Evolutionary conservation across 2,113 vertebrate species (phyloP).

Genomic region (Tetrax tetrax): DNA sequence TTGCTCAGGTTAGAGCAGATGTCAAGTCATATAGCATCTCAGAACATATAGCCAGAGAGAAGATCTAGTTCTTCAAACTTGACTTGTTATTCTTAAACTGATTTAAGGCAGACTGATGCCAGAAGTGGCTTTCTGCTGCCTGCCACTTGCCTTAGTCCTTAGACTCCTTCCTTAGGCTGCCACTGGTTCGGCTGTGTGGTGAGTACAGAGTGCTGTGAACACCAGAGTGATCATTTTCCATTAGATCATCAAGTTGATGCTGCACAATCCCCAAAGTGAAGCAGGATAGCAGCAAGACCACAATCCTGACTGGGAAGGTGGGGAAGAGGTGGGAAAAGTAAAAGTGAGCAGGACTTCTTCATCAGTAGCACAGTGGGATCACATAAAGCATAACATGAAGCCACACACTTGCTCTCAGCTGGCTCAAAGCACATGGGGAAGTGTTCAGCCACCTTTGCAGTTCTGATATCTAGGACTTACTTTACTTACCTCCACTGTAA

Average conservation of each 20-base stretch:
- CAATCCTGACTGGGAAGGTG: background rate
- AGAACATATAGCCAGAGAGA: background rate
- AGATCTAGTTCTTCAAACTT: background rate
- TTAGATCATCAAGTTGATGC: background rate
- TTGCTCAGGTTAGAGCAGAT: background rate
- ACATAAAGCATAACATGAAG: background rate
- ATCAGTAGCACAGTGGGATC: background rate
- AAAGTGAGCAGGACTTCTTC: background rate
- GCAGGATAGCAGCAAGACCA: background rate
- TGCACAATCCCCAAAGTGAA: background rate
- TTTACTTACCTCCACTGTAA: background rate
- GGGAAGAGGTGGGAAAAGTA: background rate
- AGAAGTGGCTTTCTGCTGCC: background rate
- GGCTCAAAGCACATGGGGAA: background rate
- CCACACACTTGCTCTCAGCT: background rate
- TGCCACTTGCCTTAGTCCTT: background rate
- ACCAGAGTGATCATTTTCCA: background rate
- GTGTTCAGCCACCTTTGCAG: background rate
- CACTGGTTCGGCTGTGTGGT: background rate
- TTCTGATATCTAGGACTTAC: background rate
- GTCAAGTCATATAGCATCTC: background rate
- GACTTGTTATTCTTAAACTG: background rate
- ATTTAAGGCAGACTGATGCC: background rate
- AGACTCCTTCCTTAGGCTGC: background rate
- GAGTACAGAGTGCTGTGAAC: background rate